Evolutionary conservation across 2,113 vertebrate species (phyloP).

Genomic region (Lasiurus borealis): DNA sequence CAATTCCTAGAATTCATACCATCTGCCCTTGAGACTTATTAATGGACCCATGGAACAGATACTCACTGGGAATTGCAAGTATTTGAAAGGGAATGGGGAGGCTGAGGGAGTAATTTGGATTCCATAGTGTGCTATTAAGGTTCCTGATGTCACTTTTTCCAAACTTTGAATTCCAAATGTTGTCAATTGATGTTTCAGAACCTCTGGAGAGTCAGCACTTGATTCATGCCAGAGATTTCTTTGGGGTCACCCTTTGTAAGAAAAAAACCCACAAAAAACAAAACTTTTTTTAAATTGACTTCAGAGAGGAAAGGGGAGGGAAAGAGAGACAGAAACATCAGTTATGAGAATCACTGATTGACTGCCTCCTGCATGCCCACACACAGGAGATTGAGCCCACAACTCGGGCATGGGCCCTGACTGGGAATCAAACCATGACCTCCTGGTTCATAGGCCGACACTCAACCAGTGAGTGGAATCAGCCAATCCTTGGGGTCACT

Average conservation of each 20-base stretch:
- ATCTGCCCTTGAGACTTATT: not conserved
- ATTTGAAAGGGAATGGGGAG: not conserved
- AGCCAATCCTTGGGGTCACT: not conserved
- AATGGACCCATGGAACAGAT: not conserved
- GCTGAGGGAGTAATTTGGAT: not conserved
- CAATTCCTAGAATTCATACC: not conserved
- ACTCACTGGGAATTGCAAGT: not conserved
- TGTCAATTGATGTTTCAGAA: not conserved
- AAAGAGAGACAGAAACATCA: too few species aligned
- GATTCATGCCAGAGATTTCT: not conserved
- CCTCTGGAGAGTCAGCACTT: not conserved
- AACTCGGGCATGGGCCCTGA: too few species aligned
- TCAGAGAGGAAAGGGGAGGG: too few species aligned
- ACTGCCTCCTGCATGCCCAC: too few species aligned
- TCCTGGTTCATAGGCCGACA: too few species aligned
- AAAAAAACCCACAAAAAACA: not conserved
- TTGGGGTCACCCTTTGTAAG: not conserved
- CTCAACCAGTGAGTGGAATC: too few species aligned
- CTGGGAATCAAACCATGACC: too few species aligned
- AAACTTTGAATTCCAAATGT: not conserved
- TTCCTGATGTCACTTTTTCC: slow-evolving; percentile 10
- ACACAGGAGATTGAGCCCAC: too few species aligned
- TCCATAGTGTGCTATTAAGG: not conserved
- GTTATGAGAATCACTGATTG: too few species aligned
- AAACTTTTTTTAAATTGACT: too few species aligned